These are phyloP conservation scores for Doris montereyensis DNA, from an alignment of 2,888 invertebrate species.

Conservation along the genomic window DNA sequence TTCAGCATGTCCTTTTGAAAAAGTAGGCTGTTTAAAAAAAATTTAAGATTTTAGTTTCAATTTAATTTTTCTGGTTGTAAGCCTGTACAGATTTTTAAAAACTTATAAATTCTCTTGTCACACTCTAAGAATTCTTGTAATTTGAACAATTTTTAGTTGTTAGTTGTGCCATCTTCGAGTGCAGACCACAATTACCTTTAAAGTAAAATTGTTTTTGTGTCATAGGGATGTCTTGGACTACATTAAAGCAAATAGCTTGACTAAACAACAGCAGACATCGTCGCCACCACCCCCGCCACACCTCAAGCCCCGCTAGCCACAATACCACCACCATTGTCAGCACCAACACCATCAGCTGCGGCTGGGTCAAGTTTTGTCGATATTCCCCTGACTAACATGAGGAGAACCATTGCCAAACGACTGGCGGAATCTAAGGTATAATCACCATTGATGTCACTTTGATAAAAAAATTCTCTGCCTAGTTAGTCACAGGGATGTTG, in stretches of 20 bases:
- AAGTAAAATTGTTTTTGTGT: no score
- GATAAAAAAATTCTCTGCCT: no score
- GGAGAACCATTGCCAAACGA: constrained; percentile 79
- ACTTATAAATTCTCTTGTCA: no score
- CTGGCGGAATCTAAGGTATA: constrained; percentile 78
- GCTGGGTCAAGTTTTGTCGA: constrained; percentile 72
- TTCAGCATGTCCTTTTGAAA: no score
- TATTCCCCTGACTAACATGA: constrained; percentile 77
- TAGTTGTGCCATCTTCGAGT: no score
- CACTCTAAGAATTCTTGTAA: no score
- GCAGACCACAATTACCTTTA: no score
- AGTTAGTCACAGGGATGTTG: no score
- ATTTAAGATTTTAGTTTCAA: background rate
- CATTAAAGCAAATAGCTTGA: constrained; percentile 57
- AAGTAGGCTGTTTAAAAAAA: no score
- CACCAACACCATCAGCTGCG: constrained; percentile 57
- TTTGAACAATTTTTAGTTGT: no score
- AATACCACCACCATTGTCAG: constrained; percentile 5
- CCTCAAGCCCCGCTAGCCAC: background rate
- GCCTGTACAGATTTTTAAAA: no score
- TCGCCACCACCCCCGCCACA: constrained; percentile 2
- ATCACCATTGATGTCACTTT: background rate
- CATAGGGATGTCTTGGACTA: constrained; percentile 68
- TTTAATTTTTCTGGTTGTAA: no score
- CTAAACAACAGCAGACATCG: constrained; percentile 47